Evolutionary conservation across 1,140 invertebrate genomes (phyloP), one percentile per base, ranked within the genome.

Genomic region (Stegodyphus mimosarum): DNA sequence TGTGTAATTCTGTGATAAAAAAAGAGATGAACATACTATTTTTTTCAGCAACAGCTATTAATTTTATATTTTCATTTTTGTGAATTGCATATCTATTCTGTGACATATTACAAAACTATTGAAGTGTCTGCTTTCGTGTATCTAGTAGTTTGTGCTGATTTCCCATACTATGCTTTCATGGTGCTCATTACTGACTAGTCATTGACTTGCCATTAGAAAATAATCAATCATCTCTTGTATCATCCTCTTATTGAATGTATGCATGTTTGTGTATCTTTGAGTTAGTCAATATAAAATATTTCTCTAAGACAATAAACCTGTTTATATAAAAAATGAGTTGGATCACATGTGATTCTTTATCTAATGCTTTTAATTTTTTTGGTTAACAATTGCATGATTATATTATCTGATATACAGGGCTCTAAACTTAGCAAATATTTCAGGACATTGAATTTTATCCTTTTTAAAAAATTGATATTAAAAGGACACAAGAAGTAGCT

Each of bases 141-240:
- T 81, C 69, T 81, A 33, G 33, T 33, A 33, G 33, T 52, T 74
- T 66, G 69, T 83, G 69, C 49, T 74, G 60, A 83, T 52, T 83
- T 66, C 53, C 49, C 55, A 18, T 60, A 13, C 80, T 73, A 83
- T 74, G 69, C 80, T 83, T 83, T 83, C 71, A 83, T 83, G 80
- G 80, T 83, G 80, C 80, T 83, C 80, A 83, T 83, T 81, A 33
- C 33, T 74, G 60, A 83, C 80, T 83, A 83, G 80, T 83, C 80
- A 83, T 74, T 83, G 80, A 83, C 80, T 83, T 83, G 80, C 80
- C 80, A 83, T 83, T 83, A 83, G 80, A 83, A 73, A 66, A 74
- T 73, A 74, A 83, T 64, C 50, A 81, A 73, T 73, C 79, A 81
- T 83, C 71, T 72, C 79, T 83, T 51, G 53, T 71, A 83, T 64